Evolutionary conservation across 2,113 vertebrate species (phyloP).

Genomic region (Cichladusa arquata): DNA sequence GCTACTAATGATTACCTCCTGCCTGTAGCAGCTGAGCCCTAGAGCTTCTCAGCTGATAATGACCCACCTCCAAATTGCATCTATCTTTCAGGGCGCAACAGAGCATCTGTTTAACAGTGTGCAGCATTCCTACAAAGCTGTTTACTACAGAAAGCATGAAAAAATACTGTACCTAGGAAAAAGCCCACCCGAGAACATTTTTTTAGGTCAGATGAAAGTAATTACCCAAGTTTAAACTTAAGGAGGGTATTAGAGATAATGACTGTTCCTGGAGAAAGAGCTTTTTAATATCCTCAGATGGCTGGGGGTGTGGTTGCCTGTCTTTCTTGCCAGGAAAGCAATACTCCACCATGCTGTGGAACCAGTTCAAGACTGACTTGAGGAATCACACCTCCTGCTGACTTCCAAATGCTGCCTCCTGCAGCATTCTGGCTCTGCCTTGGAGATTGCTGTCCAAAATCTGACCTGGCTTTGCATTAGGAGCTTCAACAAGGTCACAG

Average conservation of each 20-base stretch:
- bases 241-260: slow-evolving; percentile 28
- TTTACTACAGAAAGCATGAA: not conserved
- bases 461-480: not conserved
- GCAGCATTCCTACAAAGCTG: not conserved
- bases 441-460: not conserved
- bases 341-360: slow-evolving; percentile 29
- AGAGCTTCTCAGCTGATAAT: not conserved
- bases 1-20: not conserved
- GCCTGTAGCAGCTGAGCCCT: not conserved
- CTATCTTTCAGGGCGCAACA: not conserved
- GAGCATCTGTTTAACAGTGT: not conserved
- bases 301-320: not conserved
- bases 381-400: slow-evolving; percentile 37
- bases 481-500: slow-evolving; percentile 27
- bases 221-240: slow-evolving; percentile 30
- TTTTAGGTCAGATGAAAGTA: slow-evolving; percentile 22
- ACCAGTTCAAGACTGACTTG: slow-evolving; percentile 40
- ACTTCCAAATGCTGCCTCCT: slow-evolving; percentile 44
- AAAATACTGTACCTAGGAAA: not conserved
- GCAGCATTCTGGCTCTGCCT: slow-evolving; percentile 19
- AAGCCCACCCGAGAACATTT: not conserved
- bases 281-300: slow-evolving; percentile 35
- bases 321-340: slow-evolving; percentile 18
- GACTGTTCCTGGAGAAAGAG: slow-evolving; percentile 33
- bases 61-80: not conserved